Conservation (phyloP, 64 coral and sea anemone genomes). For the Dendrophyllia cribrosa region DNA sequence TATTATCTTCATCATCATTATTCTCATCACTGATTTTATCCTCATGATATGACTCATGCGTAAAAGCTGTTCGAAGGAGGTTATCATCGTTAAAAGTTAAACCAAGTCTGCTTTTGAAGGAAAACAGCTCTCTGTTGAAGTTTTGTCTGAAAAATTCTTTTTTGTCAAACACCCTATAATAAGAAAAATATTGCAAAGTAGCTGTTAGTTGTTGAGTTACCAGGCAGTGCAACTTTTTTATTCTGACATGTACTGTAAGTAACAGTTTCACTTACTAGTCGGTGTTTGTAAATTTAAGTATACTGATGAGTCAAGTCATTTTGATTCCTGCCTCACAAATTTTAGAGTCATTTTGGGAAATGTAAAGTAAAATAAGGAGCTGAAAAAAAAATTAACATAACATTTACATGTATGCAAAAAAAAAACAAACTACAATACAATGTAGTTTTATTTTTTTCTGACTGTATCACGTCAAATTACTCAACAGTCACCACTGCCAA, state of each 20-base stretch:
- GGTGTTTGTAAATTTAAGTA: too few species aligned
- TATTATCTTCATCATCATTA: neutral
- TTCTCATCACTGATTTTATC: constrained; percentile 17
- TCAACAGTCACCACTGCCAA: too few species aligned
- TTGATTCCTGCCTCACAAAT: too few species aligned
- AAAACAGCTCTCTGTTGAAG: constrained; percentile 89
- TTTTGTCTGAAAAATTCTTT: constrained; percentile 90
- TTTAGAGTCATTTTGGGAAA: too few species aligned
- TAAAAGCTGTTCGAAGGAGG: constrained; percentile 61
- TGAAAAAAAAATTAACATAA: too few species aligned
- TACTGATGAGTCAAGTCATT: too few species aligned
- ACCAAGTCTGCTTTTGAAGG: constrained; percentile 87
- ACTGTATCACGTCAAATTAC: too few species aligned
- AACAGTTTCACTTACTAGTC: neutral
- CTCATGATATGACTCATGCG: constrained; percentile 68
- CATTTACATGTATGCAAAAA: too few species aligned
- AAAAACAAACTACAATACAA: too few species aligned
- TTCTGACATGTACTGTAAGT: neutral
- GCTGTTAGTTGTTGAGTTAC: neutral
- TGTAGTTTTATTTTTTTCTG: too few species aligned
- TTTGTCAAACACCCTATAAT: constrained; percentile 89
- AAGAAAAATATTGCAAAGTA: neutral
- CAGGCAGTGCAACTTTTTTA: neutral
- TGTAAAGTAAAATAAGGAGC: too few species aligned
- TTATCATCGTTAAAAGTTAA: constrained; percentile 71